A percentile compares a stretch with the other conserved stretches of the same genome.
Evolutionary conservation across 1,140 invertebrate genomes (phyloP).

Genomic region (Psix sp.): DNA sequence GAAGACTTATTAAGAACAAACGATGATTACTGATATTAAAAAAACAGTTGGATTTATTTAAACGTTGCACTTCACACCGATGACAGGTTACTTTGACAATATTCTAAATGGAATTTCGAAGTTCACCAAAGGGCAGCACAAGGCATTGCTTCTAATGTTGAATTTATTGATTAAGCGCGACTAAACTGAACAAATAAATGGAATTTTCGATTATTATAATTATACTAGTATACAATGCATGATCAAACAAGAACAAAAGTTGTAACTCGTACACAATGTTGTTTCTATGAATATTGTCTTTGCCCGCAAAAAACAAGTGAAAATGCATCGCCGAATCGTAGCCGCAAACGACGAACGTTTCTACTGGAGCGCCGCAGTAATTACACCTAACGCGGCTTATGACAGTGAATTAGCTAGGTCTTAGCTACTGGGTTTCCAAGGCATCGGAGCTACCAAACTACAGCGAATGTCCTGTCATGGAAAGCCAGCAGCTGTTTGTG

Average conservation of each 20-base stretch:
- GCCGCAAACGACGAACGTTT: slow-evolving; percentile 25
- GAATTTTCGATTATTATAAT: no score
- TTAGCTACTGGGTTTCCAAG: slow-evolving; percentile 51
- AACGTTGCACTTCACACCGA: no score
- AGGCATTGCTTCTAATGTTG: no score
- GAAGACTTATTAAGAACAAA: no score
- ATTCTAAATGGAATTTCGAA: no score
- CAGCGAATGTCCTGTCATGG: slow-evolving; percentile 39
- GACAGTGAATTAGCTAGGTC: slow-evolving; percentile 63
- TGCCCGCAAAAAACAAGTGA: slow-evolving; percentile 18
- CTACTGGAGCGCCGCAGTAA: slow-evolving; percentile 29
- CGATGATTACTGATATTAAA: no score
- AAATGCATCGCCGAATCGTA: background rate
- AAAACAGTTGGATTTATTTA: no score
- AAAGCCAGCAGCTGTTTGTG: slow-evolving; percentile 61
- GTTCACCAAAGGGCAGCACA: no score
- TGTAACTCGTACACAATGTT: slow-evolving; percentile 1
- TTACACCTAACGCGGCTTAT: slow-evolving; percentile 46
- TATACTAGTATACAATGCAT: no score
- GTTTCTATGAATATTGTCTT: slow-evolving; percentile 12
- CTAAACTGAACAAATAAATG: no score
- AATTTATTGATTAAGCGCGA: no score
- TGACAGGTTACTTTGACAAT: no score
- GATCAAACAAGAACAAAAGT: background rate
- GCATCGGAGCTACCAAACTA: slow-evolving; percentile 24